Base-by-base conservation (phyloP, 2,888 invertebrate species). In the Alsophila aescularia region DNA sequence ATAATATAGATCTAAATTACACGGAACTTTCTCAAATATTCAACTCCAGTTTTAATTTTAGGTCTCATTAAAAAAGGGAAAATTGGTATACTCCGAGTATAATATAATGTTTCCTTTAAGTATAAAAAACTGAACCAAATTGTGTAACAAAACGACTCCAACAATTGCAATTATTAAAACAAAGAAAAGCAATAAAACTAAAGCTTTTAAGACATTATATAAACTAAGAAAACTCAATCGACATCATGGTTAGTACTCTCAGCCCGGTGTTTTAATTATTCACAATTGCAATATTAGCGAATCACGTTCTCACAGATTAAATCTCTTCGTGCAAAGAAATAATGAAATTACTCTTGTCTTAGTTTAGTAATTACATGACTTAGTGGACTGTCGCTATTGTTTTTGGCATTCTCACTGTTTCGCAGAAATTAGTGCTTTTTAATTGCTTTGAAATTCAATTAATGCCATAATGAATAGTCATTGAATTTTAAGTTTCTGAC, bases 361-460 rank as follows among this genome's bases (percentile, higher is more conserved):
- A 31, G 29, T 31, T 51, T 44, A 48, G 36, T 45, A 57, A 62
- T 59, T 57, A 65, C 56, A 62, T 57, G 58, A 59, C 60, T 62
- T 60, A 53, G 35, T 57, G 54, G 21, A 34, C 49, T 54, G 35
- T 47, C 40, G 37, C 50, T 32, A 63, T 65, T 65, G 65, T 65
- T 48, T 36, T 45, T 14, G 9, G n/a, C 47, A 31, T 59, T 65
- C 65, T 36, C 65, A 61, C 60, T 48, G 27, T 57, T 50, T 65
- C 57, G 42, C 29, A 8, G 16, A 35, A 43, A 58, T 51, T 47
- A 55, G 49, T 42, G 47, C 40, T 41, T 52, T 47, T 41, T 60
- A 64, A 64, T 62, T 58, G 42, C 52, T 56, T 50, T 37, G 10
- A 43, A 43, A 58, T 60, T 58, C 60, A 62, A 62, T 64, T 49